A percentile compares a stretch with the other conserved stretches of the same genome.
These are phyloP conservation scores for Chaetura pelagica DNA, from an alignment of 2,113 vertebrate genomes.

Conservation along the genomic window DNA sequence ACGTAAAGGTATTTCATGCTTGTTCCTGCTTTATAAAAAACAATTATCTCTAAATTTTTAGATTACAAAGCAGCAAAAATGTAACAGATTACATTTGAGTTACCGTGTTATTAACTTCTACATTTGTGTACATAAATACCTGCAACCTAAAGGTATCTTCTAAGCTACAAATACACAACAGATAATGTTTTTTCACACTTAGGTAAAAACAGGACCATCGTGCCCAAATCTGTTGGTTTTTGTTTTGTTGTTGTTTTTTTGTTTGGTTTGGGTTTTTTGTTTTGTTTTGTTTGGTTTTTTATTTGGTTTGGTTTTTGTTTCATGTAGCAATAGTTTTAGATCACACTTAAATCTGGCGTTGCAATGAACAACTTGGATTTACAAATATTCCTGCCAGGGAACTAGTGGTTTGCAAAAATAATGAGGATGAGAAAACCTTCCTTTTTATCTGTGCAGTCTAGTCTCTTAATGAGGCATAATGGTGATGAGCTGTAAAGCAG, in stretches of 20 bases:
- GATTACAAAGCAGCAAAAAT: background rate
- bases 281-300: too few species aligned
- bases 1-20: background rate
- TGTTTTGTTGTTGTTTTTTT: too few species aligned
- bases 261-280: too few species aligned
- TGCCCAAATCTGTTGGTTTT: background rate
- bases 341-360: background rate
- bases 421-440: background rate
- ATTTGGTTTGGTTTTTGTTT: background rate
- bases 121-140: background rate
- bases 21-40: background rate
- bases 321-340: background rate
- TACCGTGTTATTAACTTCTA: background rate
- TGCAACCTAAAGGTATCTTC: background rate
- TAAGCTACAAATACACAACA: background rate
- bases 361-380: background rate
- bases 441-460: background rate
- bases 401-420: background rate
- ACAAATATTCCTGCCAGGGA: background rate
- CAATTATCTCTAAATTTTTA: background rate
- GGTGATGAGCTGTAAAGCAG: conserved; percentile 15
- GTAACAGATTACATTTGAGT: background rate
- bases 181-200: background rate
- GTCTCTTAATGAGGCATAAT: background rate
- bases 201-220: accelerated